A percentile compares a stretch with the other conserved stretches of the same genome.
These are phyloP conservation scores for Pyrocoelia pectoralis DNA, from an alignment of 2,888 invertebrate species.

Conservation along the genomic window DNA sequence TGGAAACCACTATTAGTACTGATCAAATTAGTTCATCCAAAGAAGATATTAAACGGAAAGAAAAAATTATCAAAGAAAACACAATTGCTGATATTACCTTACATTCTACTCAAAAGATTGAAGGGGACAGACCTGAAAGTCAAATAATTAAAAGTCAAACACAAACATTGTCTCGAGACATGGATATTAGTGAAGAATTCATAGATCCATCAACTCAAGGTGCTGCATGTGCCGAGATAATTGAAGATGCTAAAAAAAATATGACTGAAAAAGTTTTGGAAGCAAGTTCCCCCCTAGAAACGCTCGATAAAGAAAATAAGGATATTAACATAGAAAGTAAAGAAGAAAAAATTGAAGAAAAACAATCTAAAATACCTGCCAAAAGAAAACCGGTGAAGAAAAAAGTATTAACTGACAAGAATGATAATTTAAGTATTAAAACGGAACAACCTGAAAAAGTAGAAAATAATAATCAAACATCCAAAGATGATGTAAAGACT, in stretches of 20 bases:
- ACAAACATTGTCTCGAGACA: slow-evolving; percentile 52
- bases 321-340: slow-evolving; percentile 57
- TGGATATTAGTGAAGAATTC: slow-evolving; percentile 49
- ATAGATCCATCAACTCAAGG: slow-evolving; percentile 53
- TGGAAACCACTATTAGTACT: slow-evolving; percentile 78
- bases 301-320: slow-evolving; percentile 46
- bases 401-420: slow-evolving; percentile 56
- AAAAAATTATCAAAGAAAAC: slow-evolving; percentile 64
- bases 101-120: slow-evolving; percentile 49
- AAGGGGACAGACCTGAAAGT: slow-evolving; percentile 49
- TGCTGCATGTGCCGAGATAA: slow-evolving; percentile 60
- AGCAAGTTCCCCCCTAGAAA: no score
- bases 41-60: slow-evolving; percentile 66
- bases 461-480: background rate
- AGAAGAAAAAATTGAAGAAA: slow-evolving; percentile 24
- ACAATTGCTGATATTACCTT: slow-evolving; percentile 58
- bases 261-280: background rate
- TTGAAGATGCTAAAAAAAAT: slow-evolving; percentile 58
- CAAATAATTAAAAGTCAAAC: slow-evolving; percentile 54
- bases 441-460: slow-evolving; percentile 15
- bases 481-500: slow-evolving; percentile 26
- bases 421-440: slow-evolving; percentile 47
- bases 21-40: slow-evolving; percentile 63
- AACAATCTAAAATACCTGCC: slow-evolving; percentile 47
- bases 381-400: slow-evolving; percentile 55